A percentile compares a stretch with the other conserved stretches of the same genome.
Evolutionary conservation across 2,888 invertebrate species (phyloP).

Genomic region (Steinernema hermaphroditum): DNA sequence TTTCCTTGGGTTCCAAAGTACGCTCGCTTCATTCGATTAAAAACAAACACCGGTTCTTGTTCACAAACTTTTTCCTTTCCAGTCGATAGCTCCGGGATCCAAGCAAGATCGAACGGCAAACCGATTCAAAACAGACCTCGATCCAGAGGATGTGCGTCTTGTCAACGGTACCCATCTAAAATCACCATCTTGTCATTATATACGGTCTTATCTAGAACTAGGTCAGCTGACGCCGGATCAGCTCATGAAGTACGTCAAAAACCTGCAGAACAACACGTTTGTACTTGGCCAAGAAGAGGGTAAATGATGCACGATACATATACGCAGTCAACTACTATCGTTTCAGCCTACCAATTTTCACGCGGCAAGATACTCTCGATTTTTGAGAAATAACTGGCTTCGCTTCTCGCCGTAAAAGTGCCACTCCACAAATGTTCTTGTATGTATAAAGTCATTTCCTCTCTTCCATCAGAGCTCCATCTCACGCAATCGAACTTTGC

Average conservation of each 20-base stretch:
- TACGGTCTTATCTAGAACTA: conserved; percentile 68
- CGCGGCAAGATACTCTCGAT: conserved; percentile 43
- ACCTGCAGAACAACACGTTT: conserved; percentile 89
- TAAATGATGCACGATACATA: conserved; percentile 25
- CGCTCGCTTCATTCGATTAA: too few species aligned
- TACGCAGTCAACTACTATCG: conserved; percentile 21
- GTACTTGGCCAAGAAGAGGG: conserved; percentile 86
- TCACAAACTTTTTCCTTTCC: neutral
- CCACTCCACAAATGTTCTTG: neutral
- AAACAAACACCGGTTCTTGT: too few species aligned
- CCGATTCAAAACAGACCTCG: conserved; percentile 56
- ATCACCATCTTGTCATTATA: neutral
- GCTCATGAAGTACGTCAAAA: conserved; percentile 87
- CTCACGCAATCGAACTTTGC: conserved; percentile 7
- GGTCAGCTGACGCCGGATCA: conserved; percentile 78
- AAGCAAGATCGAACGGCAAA: conserved; percentile 76
- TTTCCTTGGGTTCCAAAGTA: too few species aligned
- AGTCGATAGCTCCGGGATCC: conserved; percentile 33
- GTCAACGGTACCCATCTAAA: conserved; percentile 51
- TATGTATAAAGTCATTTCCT: conserved; percentile 15
- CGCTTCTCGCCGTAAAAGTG: neutral
- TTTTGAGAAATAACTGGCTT: conserved; percentile 38
- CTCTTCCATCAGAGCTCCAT: neutral
- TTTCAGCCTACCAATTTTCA: conserved; percentile 44
- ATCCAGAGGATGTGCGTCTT: conserved; percentile 58